Conservation (phyloP, 2,888 invertebrate genomes). For the Mythimna ferrago region DNA sequence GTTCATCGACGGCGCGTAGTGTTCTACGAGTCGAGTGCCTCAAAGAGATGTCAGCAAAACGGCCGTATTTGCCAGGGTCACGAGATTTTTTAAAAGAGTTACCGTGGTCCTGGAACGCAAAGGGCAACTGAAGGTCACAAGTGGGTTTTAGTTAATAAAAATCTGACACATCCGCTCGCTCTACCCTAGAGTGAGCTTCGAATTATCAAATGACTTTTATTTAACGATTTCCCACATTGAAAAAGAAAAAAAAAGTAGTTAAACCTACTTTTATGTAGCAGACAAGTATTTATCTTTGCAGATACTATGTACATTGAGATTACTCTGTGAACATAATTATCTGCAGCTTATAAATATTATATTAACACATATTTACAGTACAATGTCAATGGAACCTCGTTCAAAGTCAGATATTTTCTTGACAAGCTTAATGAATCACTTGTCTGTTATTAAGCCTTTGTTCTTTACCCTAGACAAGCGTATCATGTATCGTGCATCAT, state of each 20-base stretch:
- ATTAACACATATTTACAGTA: constrained; percentile 51
- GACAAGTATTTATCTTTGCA: constrained; percentile 22
- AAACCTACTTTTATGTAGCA: constrained; percentile 15
- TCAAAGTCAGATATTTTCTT: constrained; percentile 50
- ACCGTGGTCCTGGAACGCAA: too few species aligned
- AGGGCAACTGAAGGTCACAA: too few species aligned
- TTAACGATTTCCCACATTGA: too few species aligned
- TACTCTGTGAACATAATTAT: constrained; percentile 26
- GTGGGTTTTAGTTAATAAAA: too few species aligned
- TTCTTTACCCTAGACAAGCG: constrained; percentile 7
- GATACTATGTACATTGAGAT: constrained; percentile 47
- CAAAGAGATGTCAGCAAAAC: too few species aligned
- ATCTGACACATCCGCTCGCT: too few species aligned
- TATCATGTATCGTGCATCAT: not conserved
- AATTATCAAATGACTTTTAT: too few species aligned
- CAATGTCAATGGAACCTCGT: constrained; percentile 56
- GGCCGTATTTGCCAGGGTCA: too few species aligned
- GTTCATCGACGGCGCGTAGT: too few species aligned
- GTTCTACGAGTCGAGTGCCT: too few species aligned
- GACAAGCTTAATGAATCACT: constrained; percentile 26
- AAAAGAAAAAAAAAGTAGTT: not conserved
- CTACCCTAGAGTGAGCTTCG: too few species aligned
- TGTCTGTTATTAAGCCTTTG: not conserved
- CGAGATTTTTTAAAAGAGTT: too few species aligned
- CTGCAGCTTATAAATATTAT: constrained; percentile 45